These are phyloP conservation scores for Thermophis baileyi DNA, from an alignment of 2,113 vertebrate species.

Conservation along the genomic window DNA sequence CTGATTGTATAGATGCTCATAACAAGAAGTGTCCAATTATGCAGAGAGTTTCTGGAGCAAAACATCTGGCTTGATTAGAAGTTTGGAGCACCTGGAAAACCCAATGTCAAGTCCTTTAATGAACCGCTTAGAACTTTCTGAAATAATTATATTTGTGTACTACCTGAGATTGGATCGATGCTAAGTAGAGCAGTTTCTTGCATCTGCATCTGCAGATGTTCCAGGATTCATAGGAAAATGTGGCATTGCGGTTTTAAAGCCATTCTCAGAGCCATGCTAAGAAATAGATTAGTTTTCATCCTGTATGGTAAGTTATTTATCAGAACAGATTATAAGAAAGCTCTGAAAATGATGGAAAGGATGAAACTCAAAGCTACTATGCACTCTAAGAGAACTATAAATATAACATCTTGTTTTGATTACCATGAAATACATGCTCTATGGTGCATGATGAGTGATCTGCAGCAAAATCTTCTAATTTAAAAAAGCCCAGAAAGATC, in stretches of 20 bases:
- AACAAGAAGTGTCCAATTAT: not conserved
- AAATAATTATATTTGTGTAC: not conserved
- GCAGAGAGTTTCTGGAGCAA: not conserved
- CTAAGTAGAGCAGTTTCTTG: not conserved
- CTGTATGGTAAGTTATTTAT: not conserved
- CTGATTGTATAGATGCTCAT: not conserved
- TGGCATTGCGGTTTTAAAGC: not conserved
- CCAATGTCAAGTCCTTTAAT: not conserved
- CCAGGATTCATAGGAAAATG: not conserved
- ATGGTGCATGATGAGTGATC: too few species aligned
- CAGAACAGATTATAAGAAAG: not conserved
- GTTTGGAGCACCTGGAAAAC: not conserved
- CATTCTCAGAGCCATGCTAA: not conserved
- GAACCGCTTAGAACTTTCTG: not conserved
- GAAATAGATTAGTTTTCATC: not conserved
- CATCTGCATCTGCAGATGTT: not conserved
- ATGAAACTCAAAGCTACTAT: not conserved
- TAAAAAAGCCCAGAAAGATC: not conserved
- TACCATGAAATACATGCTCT: not conserved
- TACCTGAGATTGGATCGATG: not conserved
- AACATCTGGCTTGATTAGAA: constrained; percentile 3
- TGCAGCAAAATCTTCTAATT: not conserved
- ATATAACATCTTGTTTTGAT: not conserved
- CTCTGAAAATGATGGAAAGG: not conserved
- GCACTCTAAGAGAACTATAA: not conserved